phyloP scores from a whole-genome alignment of 2,113 vertebrate genomes.

The Pangasianodon gigas region DNA sequence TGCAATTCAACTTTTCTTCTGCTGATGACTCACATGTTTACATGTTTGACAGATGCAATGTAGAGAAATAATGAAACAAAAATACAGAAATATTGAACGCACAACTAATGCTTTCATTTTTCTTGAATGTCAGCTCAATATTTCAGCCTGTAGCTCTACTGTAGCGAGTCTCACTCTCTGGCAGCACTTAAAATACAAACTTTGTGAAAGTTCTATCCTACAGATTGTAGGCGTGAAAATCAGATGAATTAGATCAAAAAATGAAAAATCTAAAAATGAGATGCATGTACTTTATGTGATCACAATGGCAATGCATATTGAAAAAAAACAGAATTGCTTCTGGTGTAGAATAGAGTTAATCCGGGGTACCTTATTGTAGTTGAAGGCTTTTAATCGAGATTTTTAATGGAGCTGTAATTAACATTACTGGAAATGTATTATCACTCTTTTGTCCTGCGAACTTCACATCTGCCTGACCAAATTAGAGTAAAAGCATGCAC shows the following conservation, averaged over 20 bases:
- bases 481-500: neutral
- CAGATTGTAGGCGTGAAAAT: neutral
- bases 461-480: neutral
- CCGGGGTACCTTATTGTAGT: neutral
- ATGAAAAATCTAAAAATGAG: neutral
- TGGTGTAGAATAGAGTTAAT: neutral
- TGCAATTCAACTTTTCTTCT: neutral
- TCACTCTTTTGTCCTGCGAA: neutral
- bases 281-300: neutral
- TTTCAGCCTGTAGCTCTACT: slow-evolving; percentile 12
- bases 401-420: neutral
- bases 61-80: neutral
- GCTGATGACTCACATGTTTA: neutral
- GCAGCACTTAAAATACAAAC: neutral
- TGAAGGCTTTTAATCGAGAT: neutral
- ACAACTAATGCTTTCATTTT: neutral
- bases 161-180: neutral
- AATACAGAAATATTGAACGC: neutral
- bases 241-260: neutral
- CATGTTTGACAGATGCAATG: slow-evolving; percentile 2
- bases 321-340: neutral
- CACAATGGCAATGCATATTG: neutral
- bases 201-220: neutral
- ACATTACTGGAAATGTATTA: neutral
- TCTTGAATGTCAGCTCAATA: slow-evolving; percentile 14